A percentile compares a stretch with the other conserved stretches of the same genome.
Conservation (phyloP, 2,888 invertebrate genomes). For the Polydrusus pterygomalis region DNA sequence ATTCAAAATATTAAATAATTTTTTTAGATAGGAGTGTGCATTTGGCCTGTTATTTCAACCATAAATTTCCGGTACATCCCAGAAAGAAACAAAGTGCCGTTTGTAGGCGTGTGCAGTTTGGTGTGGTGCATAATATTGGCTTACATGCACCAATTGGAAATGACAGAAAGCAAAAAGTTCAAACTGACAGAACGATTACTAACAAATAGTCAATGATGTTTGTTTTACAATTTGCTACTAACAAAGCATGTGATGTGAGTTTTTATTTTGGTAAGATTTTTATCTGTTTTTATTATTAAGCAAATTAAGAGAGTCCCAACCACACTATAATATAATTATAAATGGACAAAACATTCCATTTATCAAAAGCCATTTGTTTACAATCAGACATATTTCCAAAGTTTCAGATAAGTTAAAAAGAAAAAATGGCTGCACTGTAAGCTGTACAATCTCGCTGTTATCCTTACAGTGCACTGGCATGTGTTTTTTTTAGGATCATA, state of each 20-base stretch:
- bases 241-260: neutral
- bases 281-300: neutral
- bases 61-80: conserved; percentile 78
- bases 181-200: conserved; percentile 37
- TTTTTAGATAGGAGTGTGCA: conserved; percentile 75
- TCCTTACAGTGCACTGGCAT: too few relatives aligned
- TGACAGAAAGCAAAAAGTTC: conserved; percentile 27
- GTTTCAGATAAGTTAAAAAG: too few relatives aligned
- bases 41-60: conserved; percentile 81
- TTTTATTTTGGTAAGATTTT: neutral
- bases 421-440: too few relatives aligned
- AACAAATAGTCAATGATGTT: neutral
- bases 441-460: too few relatives aligned
- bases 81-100: conserved; percentile 78
- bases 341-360: too few relatives aligned
- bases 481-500: too few relatives aligned
- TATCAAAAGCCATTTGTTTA: too few relatives aligned
- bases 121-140: conserved; percentile 81
- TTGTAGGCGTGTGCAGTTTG: conserved; percentile 78
- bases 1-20: neutral
- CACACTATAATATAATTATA: too few relatives aligned
- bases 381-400: too few relatives aligned
- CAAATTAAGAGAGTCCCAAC: too few relatives aligned
- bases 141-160: conserved; percentile 75
- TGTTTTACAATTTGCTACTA: neutral